These are phyloP conservation scores for Bettongia penicillata DNA, from an alignment of 2,113 vertebrate species.

Conservation along the genomic window DNA sequence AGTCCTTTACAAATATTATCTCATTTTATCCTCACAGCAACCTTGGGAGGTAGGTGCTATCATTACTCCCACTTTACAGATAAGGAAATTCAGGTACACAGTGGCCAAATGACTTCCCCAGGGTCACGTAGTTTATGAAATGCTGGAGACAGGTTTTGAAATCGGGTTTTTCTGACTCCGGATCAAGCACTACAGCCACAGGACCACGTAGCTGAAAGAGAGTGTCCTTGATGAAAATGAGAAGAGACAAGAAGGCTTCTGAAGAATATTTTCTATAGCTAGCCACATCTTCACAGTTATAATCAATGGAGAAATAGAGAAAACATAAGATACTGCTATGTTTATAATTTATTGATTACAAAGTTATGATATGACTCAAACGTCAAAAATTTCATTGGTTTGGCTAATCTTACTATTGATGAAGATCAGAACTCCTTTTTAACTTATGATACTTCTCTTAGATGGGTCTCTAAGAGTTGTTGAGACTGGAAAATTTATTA, in stretches of 20 bases:
- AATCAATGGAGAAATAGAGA: not conserved
- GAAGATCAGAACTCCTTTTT: not conserved
- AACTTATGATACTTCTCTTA: not conserved
- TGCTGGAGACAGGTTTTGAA: not conserved
- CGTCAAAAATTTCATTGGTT: not conserved
- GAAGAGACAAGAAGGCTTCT: not conserved
- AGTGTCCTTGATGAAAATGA: not conserved
- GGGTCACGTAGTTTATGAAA: not conserved
- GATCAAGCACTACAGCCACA: not conserved
- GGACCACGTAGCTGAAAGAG: not conserved
- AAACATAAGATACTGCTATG: not conserved
- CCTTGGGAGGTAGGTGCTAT: not conserved
- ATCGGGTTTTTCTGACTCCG: not conserved
- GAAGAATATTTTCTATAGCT: not conserved
- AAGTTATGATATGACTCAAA: not conserved
- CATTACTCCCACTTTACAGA: not conserved
- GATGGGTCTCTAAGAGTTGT: not conserved
- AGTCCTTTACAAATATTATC: not conserved
- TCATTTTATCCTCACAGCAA: not conserved
- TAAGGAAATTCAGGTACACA: not conserved
- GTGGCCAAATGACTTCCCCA: not conserved
- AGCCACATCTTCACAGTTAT: not conserved
- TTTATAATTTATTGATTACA: not conserved
- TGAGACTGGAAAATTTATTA: not conserved
- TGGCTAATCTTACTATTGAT: not conserved